phyloP scores from a whole-genome alignment of 53 echinoderm and acorn worm species.

The Mesocentrotus franciscanus region DNA sequence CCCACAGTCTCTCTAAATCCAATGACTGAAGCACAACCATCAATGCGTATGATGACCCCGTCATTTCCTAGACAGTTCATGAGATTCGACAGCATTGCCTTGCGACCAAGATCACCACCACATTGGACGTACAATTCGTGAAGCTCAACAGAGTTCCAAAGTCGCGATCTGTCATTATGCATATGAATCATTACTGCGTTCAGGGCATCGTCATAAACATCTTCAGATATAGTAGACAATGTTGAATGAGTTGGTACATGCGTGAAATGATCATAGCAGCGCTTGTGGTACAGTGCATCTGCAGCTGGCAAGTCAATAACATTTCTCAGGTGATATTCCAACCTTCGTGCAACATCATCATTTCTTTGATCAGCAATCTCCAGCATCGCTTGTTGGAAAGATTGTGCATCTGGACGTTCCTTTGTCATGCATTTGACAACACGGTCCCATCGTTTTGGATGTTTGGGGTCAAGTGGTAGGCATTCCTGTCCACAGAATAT shows the following conservation, averaged over 20 bases:
- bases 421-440: constrained; percentile 39
- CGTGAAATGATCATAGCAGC: no score
- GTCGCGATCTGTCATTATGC: background rate
- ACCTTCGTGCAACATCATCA: constrained; percentile 12
- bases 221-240: background rate
- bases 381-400: constrained; percentile 15
- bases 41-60: no score
- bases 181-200: background rate
- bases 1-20: no score
- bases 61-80: constrained; percentile 25
- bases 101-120: constrained; percentile 22
- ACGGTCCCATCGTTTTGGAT: constrained; percentile 39
- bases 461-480: constrained; percentile 11
- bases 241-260: background rate
- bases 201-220: background rate
- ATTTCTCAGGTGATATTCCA: background rate
- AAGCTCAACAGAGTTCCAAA: constrained; percentile 53
- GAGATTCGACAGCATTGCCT: constrained; percentile 22
- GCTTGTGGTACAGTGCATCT: constrained; percentile 52
- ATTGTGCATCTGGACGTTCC: no score
- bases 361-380: constrained; percentile 11
- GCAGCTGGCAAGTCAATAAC: constrained; percentile 52
- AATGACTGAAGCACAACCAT: no score
- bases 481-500: constrained; percentile 51
- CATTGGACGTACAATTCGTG: constrained; percentile 18